Conservation (phyloP, 2,113 vertebrate species). For the Channa maculata region DNA sequence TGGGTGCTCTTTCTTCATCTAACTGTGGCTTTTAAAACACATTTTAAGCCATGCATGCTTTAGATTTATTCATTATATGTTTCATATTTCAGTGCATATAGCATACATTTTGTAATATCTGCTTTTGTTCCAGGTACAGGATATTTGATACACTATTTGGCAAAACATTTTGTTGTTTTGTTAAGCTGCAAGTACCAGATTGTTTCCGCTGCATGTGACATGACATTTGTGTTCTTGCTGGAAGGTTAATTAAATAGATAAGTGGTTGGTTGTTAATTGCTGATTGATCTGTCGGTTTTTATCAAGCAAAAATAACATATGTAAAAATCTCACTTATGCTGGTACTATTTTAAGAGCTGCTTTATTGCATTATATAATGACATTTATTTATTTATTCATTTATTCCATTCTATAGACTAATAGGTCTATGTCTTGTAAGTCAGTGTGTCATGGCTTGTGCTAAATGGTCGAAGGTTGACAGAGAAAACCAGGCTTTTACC, state of each 20-base stretch:
- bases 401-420: too few species aligned
- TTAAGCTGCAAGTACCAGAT: not conserved
- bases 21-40: constrained; percentile 6
- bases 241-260: not conserved
- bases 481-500: too few species aligned
- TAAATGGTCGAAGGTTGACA: too few species aligned
- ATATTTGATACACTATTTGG: not conserved
- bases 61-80: not conserved
- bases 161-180: not conserved
- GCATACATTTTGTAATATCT: not conserved
- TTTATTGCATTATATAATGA: too few species aligned
- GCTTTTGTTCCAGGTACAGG: not conserved
- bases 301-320: not conserved
- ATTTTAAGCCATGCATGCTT: constrained; percentile 16
- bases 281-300: not conserved
- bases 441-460: too few species aligned
- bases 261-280: too few species aligned
- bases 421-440: too few species aligned
- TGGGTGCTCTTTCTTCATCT: constrained; percentile 1
- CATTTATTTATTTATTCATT: too few species aligned
- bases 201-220: not conserved
- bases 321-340: too few species aligned
- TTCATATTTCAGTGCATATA: not conserved
- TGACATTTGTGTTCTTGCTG: not conserved
- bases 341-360: too few species aligned